Conservation (phyloP, 2,113 vertebrate species). For the Bagarius yarrelli region DNA sequence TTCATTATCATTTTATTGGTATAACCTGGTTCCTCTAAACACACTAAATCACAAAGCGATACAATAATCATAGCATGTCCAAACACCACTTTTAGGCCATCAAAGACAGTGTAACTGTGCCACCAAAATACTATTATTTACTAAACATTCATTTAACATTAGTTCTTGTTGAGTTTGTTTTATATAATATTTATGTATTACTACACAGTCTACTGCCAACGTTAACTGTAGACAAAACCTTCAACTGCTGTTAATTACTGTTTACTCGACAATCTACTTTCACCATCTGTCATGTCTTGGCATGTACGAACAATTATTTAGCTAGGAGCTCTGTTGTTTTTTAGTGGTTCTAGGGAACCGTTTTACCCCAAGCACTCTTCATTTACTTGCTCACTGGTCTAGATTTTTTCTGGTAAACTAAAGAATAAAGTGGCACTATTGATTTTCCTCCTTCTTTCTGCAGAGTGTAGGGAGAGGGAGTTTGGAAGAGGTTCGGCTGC, state of each 20-base stretch:
- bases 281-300: slow-evolving; percentile 2
- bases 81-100: not conserved
- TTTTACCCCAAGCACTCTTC: not conserved
- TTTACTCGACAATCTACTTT: slow-evolving; percentile 18
- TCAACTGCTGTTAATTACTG: slow-evolving; percentile 29
- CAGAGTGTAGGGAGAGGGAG: slow-evolving; percentile 58
- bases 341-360: not conserved
- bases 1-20: not conserved
- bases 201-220: slow-evolving; percentile 16
- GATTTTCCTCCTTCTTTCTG: slow-evolving; percentile 17
- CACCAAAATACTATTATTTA: not conserved
- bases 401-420: not conserved
- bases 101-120: not conserved
- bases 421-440: not conserved
- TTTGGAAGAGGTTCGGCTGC: slow-evolving; percentile 86
- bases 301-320: slow-evolving; percentile 3
- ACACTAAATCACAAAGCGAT: slow-evolving; percentile 1
- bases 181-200: not conserved
- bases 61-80: not conserved
- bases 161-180: not conserved
- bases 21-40: not conserved
- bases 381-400: not conserved
- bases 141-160: not conserved
- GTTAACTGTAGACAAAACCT: not conserved
- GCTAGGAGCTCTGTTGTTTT: not conserved